Evolutionary conservation across 2,888 invertebrate genomes (phyloP).

Genomic region (Pseudococcus viburni): DNA sequence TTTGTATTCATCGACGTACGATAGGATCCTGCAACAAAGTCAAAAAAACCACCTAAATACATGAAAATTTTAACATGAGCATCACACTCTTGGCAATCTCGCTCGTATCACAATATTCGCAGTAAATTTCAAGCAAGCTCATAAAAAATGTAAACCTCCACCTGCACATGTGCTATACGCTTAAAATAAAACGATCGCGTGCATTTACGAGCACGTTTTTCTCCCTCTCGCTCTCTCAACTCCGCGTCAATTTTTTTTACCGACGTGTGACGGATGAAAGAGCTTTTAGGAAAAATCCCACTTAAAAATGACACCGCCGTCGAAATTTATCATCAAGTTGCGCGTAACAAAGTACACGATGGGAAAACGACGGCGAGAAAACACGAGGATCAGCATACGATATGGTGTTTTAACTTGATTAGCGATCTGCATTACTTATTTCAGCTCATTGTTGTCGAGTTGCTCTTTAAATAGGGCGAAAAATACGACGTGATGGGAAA

Average conservation of each 20-base stretch:
- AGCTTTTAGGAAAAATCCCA: constrained; percentile 16
- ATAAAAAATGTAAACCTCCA: not conserved
- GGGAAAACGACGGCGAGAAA: not conserved
- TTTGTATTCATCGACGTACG: constrained; percentile 7
- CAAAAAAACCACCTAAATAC: not conserved
- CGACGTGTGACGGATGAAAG: constrained; percentile 34
- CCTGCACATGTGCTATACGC: not conserved
- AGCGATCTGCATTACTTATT: constrained; percentile 13
- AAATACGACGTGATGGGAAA: not conserved
- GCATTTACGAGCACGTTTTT: constrained; percentile 5
- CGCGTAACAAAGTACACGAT: not conserved
- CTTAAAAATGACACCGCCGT: constrained; percentile 1
- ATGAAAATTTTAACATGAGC: not conserved
- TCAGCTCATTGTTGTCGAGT: constrained; percentile 6
- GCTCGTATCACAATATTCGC: not conserved
- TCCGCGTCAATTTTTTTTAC: constrained; percentile 5
- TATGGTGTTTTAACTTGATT: not conserved
- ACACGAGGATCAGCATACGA: constrained; percentile 4
- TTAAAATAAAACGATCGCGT: constrained; percentile 18
- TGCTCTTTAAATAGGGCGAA: not conserved
- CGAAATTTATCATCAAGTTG: constrained; percentile 35
- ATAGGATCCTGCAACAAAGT: not conserved
- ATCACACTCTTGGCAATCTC: not conserved
- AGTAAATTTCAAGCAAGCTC: not conserved
- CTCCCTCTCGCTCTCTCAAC: not conserved